Base-by-base conservation (phyloP, 2,113 vertebrate species). In the Clupea harengus region DNA sequence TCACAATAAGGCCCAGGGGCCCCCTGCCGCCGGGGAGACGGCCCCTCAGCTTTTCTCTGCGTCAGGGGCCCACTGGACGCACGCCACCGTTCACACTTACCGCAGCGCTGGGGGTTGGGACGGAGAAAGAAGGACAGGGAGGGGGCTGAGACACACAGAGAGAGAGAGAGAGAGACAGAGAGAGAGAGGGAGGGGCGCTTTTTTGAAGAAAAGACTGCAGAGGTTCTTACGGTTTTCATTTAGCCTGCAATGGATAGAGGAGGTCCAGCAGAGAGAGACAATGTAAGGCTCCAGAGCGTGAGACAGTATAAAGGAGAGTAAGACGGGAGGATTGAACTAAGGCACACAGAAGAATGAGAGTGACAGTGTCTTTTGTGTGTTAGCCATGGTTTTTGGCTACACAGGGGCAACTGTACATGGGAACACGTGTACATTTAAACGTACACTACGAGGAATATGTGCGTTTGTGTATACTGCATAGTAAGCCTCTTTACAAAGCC, bases 1-100 rank as follows among this genome's bases (percentile, higher is more conserved):
- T 50, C 81, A 90, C 88, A 89, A 90, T 86, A 75, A 39, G 83
- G 83, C 28, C 88, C 49, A 22, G 75, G 45, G 83, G 82, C 45
- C 81, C 82, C 78, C 64, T 45, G 49, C 20, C 45, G 83, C 64
- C 78, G 44, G 18, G 39, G 28, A 82, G 81, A 85, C 57, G 39
- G 84, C 45, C 45, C 75, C 44, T 81, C 46, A 83, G 67, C 81
- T 83, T 89, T 84, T 20, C 83, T 49, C 39, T 82, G 50, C 44
- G 0, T 52, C 2, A 57, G 57, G 80, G 80, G 52, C 45, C 80
- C 25, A 83, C 44, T 80, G 83, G 86, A 81, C 81, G 81, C 64
- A 81, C 72, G 45, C 52, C 46, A 83, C 46, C 81, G 54, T 86
- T 86, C 57, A 85, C 64, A 75, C 47, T 46, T 67, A 22, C n/a